phyloP scores from a whole-genome alignment of 2,797 vertebrate genomes.

The Semotilus atromaculatus region DNA sequence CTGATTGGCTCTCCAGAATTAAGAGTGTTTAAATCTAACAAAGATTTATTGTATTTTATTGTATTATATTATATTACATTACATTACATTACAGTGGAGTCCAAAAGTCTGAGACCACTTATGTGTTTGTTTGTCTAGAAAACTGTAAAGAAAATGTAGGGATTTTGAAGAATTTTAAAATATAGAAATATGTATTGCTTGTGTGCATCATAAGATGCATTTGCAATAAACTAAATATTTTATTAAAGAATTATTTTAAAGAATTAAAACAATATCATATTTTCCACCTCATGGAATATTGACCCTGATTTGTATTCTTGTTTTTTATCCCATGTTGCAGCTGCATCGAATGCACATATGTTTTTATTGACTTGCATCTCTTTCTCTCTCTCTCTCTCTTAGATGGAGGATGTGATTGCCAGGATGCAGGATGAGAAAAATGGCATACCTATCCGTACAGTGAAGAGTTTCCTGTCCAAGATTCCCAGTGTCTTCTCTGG shows the following conservation, averaged over 20 bases:
- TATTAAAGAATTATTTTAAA: background rate
- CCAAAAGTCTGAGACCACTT: background rate
- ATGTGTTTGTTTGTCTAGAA: background rate
- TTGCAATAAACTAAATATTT: background rate
- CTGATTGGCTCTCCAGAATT: slow-evolving; percentile 9
- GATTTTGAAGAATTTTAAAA: background rate
- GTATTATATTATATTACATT: background rate
- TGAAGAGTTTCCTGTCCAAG: slow-evolving; percentile 98
- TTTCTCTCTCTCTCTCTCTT: slow-evolving; percentile 54
- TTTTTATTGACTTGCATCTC: background rate
- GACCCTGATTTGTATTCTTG: background rate
- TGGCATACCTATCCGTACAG: slow-evolving; percentile 95
- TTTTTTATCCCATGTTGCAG: background rate
- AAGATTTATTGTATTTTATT: background rate
- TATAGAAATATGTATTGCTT: background rate
- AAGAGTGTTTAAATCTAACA: background rate
- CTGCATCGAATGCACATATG: background rate
- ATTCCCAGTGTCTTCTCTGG: slow-evolving; percentile 98
- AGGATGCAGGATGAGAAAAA: slow-evolving; percentile 98
- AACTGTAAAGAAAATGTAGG: background rate
- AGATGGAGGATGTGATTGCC: slow-evolving; percentile 98
- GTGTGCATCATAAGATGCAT: background rate
- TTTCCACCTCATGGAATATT: background rate
- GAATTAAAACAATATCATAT: background rate
- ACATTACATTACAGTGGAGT: background rate